phyloP scores from a whole-genome alignment of 2,888 invertebrate species.

The Unio pictorum region DNA sequence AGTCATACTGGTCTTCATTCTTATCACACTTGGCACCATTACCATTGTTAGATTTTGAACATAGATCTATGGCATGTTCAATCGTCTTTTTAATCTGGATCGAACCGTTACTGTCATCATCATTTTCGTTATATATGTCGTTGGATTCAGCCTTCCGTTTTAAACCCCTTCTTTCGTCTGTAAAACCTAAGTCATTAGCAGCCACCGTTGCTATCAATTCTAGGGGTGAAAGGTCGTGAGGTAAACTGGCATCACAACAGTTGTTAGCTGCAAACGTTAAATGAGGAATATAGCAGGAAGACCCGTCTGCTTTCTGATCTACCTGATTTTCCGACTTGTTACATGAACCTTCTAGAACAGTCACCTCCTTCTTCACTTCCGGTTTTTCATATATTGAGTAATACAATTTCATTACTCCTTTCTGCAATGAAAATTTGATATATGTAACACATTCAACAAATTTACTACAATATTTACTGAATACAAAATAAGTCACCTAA shows the following conservation, averaged over 20 bases:
- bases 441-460: not conserved
- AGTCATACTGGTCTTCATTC: too few species aligned
- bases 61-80: constrained; percentile 35
- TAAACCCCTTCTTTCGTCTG: constrained; percentile 25
- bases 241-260: constrained; percentile 22
- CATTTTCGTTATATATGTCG: constrained; percentile 30
- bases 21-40: too few species aligned
- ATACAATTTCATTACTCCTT: constrained; percentile 32
- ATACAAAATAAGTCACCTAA: too few species aligned
- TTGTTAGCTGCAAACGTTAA: constrained; percentile 24
- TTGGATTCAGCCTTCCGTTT: constrained; percentile 28
- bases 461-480: not conserved
- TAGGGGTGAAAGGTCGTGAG: constrained; percentile 35
- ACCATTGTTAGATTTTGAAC: constrained; percentile 12
- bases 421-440: constrained; percentile 17
- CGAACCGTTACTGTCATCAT: constrained; percentile 25
- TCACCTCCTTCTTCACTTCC: not conserved
- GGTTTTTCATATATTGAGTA: constrained; percentile 36
- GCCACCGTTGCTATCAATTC: constrained; percentile 39
- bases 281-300: not conserved
- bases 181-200: constrained; percentile 26
- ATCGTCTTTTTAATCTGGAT: constrained; percentile 35
- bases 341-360: too few species aligned
- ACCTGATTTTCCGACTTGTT: too few species aligned
- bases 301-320: too few species aligned